These are phyloP conservation scores for Leuciscus idus DNA, from an alignment of 2,113 vertebrate genomes.

Conservation along the genomic window DNA sequence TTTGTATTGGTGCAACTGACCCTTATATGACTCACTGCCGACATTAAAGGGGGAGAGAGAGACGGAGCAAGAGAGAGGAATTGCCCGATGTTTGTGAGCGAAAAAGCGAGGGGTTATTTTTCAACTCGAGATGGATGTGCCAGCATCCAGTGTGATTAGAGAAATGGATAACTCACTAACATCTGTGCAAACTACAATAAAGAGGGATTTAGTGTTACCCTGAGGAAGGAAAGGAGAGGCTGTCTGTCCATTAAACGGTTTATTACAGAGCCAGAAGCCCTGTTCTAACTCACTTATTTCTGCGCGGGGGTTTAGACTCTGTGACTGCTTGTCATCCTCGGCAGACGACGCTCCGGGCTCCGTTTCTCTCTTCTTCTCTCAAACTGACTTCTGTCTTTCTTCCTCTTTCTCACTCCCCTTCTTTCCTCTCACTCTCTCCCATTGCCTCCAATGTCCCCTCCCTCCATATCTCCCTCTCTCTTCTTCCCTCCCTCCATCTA, in stretches of 20 bases:
- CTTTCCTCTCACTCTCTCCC: slow-evolving; percentile 36
- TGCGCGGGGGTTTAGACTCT: slow-evolving; percentile 83
- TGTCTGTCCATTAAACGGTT: slow-evolving; percentile 99
- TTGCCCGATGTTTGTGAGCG: slow-evolving; percentile 48
- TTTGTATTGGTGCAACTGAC: slow-evolving; percentile 93
- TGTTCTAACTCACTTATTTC: slow-evolving; percentile 97
- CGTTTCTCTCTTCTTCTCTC: slow-evolving; percentile 36
- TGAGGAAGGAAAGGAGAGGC: slow-evolving; percentile 92
- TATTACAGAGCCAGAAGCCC: slow-evolving; percentile 99
- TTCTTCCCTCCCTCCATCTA: slow-evolving; percentile 32
- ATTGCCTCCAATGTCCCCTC: slow-evolving; percentile 16
- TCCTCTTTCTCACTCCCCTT: slow-evolving; percentile 36
- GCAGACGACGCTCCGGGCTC: slow-evolving; percentile 85
- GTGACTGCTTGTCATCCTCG: slow-evolving; percentile 91
- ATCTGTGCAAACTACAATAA: slow-evolving; percentile 98
- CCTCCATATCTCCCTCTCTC: slow-evolving; percentile 37
- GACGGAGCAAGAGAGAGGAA: slow-evolving; percentile 65
- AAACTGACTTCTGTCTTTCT: slow-evolving; percentile 53
- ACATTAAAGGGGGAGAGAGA: slow-evolving; percentile 71
- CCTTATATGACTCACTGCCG: slow-evolving; percentile 85
- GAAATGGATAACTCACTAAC: slow-evolving; percentile 98
- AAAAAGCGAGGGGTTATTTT: slow-evolving; percentile 79
- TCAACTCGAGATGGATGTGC: slow-evolving; percentile 91
- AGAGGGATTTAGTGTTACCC: slow-evolving; percentile 99
- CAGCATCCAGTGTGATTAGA: slow-evolving; percentile 93